Percentiles rank a stretch among this genome's conserved stretches.
Conservation (phyloP, 2,797 vertebrate species). For the Falco rusticolus region DNA sequence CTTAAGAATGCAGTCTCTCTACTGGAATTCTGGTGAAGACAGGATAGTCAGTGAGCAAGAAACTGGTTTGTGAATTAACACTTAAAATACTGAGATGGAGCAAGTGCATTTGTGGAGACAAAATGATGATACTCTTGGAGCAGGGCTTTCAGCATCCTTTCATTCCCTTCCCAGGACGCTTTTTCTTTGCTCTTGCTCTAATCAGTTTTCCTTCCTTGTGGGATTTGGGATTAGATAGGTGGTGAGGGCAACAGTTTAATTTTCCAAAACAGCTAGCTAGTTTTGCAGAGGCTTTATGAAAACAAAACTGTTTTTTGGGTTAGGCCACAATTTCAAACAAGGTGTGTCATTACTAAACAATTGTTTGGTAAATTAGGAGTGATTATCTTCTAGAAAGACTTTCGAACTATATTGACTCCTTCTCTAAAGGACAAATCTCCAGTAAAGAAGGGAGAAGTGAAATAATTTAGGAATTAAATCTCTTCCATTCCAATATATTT, state of each 20-base stretch:
- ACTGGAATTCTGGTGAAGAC: neutral
- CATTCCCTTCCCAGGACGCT: neutral
- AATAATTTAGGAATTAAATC: neutral
- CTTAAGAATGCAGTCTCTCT: neutral
- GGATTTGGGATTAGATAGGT: neutral
- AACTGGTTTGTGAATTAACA: neutral
- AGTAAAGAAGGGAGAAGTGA: neutral
- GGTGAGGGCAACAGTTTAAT: neutral
- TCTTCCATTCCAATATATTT: slow-evolving; percentile 6
- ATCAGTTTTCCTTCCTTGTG: neutral
- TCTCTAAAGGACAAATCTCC: neutral
- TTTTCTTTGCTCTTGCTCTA: neutral
- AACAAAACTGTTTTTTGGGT: neutral
- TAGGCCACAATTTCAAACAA: neutral
- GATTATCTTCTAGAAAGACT: neutral
- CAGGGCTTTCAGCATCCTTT: neutral
- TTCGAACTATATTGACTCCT: neutral
- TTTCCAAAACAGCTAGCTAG: neutral
- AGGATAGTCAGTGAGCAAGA: neutral
- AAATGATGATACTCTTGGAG: neutral
- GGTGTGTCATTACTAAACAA: neutral
- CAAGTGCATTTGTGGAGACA: neutral
- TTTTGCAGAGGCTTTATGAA: neutral
- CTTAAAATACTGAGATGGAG: neutral
- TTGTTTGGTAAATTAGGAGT: neutral